Base-by-base conservation (phyloP, 2,888 invertebrate genomes). In the Strigamia maritima region DNA sequence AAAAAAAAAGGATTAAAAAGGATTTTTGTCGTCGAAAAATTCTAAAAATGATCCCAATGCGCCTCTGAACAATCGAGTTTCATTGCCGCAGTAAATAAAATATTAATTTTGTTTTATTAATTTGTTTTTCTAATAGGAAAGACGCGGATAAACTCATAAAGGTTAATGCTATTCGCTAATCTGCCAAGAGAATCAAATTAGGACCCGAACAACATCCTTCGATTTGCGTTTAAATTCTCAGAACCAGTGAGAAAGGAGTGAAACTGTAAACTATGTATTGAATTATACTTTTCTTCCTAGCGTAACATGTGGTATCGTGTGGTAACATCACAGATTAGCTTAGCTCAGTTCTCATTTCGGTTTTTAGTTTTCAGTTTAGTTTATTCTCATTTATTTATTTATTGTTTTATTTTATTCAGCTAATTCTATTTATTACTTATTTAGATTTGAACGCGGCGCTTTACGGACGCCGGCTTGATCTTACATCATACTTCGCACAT, bases 21-120 rank as follows among this genome's bases (percentile, higher is more conserved):
- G 97, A 98, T 88, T 93, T 95, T 86, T 95, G 12, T 92, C 96
- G 84, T 93, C 94, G 81, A 98, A 97, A 85, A 98, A 97, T 87
- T 93, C 95, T 0, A 97, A 97, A 86, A 94, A 95, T 38, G 98
- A 98, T 88, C 98, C 98, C 0, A 98, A 98, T 88, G 97, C 98
- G 24, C 98, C 98, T 35, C 92, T 94, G 10, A 89, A 91, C 81
- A 96, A 94, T 83, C 90, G 98, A 84, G 95, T 98, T 85, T 97
- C 98, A 8, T 87, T 98, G 65, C 98, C 98, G 26, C 97, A 96
- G 90, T 96, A 90, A 89, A 91, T 86, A 31, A 24, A 31, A 75
- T 75, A 3, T 75, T 28, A 4, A 28, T 75, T 14, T 35, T 35
- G 6, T 3, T 28, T 14, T n/a, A n/a, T n/a, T n/a, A n/a, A n/a